Evolutionary conservation across 2,797 vertebrate species (phyloP).

Genomic region (Sparidentex hasta): DNA sequence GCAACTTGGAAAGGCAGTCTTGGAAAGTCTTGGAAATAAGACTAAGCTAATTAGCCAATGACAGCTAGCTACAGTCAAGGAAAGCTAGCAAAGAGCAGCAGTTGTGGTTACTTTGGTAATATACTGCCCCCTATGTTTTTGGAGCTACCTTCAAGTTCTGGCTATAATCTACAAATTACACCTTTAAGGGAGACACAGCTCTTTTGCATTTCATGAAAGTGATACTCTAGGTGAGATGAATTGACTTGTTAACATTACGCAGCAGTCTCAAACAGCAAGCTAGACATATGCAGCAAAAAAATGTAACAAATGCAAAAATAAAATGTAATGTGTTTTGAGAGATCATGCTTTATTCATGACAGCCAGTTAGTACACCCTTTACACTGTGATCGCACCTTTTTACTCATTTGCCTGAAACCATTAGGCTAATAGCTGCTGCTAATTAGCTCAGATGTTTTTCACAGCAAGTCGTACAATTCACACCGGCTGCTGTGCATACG

Average conservation of each 20-base stretch:
- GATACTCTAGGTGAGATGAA: not conserved
- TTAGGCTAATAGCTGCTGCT: conserved; percentile 52
- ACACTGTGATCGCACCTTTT: not conserved
- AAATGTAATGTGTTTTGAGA: not conserved
- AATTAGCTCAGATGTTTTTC: conserved; percentile 21
- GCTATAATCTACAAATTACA: too few relatives aligned
- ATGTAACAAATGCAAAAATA: conserved; percentile 8
- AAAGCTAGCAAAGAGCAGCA: too few relatives aligned
- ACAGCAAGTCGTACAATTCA: conserved; percentile 5
- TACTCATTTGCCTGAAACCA: conserved; percentile 18
- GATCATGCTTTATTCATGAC: conserved; percentile 31
- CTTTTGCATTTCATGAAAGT: not conserved
- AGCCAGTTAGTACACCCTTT: not conserved
- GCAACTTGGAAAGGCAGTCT: too few relatives aligned
- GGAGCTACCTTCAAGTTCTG: too few relatives aligned
- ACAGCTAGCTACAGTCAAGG: too few relatives aligned
- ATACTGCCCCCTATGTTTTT: too few relatives aligned
- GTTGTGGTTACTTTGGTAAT: too few relatives aligned
- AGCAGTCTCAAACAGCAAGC: not conserved
- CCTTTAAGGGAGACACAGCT: not conserved
- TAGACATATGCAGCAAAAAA: not conserved
- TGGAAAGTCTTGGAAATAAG: too few relatives aligned
- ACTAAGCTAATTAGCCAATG: too few relatives aligned
- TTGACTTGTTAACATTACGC: not conserved
- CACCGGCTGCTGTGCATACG: conserved; percentile 1